Conservation (phyloP, 1,140 invertebrate genomes). For the Coenobita brevimanus region DNA sequence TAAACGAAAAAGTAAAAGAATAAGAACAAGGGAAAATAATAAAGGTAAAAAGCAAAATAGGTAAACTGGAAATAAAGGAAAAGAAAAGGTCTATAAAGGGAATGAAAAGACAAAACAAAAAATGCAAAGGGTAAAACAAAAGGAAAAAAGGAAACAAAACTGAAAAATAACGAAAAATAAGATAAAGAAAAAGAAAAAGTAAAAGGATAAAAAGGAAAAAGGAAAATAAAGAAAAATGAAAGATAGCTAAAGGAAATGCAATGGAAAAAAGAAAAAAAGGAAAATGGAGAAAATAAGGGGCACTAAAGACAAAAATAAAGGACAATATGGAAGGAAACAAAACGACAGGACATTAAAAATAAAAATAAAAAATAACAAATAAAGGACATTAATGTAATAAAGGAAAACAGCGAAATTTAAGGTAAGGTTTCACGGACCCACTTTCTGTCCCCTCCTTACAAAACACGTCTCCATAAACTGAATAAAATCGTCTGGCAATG, state of each 20-base stretch:
- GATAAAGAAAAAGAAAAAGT: neutral
- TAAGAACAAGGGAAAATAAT: no score
- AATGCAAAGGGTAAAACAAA: no score
- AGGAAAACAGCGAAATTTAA: neutral
- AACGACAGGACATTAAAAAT: neutral
- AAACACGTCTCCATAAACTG: no score
- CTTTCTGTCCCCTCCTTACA: no score
- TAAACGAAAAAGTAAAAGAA: no score
- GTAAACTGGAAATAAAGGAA: no score
- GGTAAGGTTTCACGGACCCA: neutral
- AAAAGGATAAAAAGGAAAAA: neutral
- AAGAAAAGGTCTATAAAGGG: no score
- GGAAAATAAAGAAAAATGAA: neutral
- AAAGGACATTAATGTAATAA: neutral
- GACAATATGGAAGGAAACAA: neutral
- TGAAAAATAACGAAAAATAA: neutral
- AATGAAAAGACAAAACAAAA: no score
- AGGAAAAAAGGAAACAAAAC: neutral
- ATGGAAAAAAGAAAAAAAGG: neutral
- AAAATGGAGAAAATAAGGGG: neutral
- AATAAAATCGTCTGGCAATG: no score
- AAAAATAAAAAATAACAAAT: neutral
- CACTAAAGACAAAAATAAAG: neutral
- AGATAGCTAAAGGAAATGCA: neutral
- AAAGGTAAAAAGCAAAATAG: no score